phyloP scores from a whole-genome alignment of 2,797 vertebrate genomes.

The Hippoglossus hippoglossus region DNA sequence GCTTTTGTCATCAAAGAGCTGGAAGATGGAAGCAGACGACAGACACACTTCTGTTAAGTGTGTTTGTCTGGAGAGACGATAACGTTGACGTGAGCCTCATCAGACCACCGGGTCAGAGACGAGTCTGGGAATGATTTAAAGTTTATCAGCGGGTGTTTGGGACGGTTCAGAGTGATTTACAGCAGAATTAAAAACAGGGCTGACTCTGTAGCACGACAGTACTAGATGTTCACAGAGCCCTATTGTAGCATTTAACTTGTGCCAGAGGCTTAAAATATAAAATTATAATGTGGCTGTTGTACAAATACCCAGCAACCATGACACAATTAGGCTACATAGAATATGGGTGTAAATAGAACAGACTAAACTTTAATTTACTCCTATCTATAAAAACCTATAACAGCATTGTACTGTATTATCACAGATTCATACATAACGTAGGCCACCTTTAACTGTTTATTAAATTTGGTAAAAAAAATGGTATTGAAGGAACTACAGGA shows the following conservation, averaged over 20 bases:
- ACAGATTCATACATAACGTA: too few species aligned
- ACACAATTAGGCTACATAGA: too few species aligned
- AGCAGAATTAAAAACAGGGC: background rate
- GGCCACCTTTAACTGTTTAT: too few species aligned
- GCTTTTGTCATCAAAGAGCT: conserved; percentile 34
- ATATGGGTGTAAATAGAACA: too few species aligned
- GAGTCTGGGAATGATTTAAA: conserved; percentile 22
- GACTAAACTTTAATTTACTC: too few species aligned
- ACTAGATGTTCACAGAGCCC: background rate
- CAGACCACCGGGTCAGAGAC: conserved; percentile 42
- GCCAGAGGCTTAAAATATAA: too few species aligned
- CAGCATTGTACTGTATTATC: too few species aligned
- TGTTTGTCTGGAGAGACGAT: conserved; percentile 30
- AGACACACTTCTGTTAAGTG: conserved; percentile 13
- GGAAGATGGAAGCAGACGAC: conserved; percentile 15
- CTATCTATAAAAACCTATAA: too few species aligned
- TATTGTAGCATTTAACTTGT: background rate
- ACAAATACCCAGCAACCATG: too few species aligned
- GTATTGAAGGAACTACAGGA: too few species aligned
- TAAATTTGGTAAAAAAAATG: too few species aligned
- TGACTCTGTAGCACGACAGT: background rate
- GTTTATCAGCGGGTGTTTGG: conserved; percentile 19
- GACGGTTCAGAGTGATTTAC: conserved; percentile 11
- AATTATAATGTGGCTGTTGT: too few species aligned
- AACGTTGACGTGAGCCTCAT: background rate